Percentiles rank a stretch among this genome's conserved stretches.
Evolutionary conservation across 2,888 invertebrate species (phyloP).

Genomic region (Cryptophagus acutangulus): DNA sequence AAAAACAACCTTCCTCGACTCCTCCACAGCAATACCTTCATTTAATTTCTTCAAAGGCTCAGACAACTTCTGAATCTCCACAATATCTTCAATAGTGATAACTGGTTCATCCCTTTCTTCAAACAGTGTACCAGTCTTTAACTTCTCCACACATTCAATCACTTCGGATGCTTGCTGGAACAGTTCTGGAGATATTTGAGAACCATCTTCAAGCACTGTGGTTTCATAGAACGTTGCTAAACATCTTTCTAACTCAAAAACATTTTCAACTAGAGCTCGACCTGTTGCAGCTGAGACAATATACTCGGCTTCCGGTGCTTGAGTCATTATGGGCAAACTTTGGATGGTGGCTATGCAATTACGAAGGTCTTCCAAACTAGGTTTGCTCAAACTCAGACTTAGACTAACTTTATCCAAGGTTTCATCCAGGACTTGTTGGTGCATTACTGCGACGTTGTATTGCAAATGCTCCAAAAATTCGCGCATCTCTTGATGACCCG

Average conservation of each 20-base stretch:
- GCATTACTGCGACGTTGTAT: conserved; percentile 40
- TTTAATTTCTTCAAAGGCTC: conserved; percentile 37
- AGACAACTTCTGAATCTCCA: conserved; percentile 34
- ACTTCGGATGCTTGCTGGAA: conserved; percentile 39
- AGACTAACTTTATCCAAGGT: conserved; percentile 21
- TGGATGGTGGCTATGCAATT: conserved; percentile 38
- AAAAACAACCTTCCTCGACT: conserved; percentile 31
- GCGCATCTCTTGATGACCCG: conserved; percentile 24
- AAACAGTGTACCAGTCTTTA: conserved; percentile 33
- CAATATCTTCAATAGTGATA: conserved; percentile 34
- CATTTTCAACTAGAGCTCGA: conserved; percentile 31
- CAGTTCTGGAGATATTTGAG: conserved; percentile 34
- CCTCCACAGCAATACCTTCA: conserved; percentile 32
- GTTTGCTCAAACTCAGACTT: conserved; percentile 21
- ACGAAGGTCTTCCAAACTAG: conserved; percentile 35
- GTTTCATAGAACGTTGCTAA: conserved; percentile 37
- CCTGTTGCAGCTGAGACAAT: conserved; percentile 25
- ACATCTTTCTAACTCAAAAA: conserved; percentile 36
- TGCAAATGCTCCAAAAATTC: conserved; percentile 36
- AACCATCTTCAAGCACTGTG: conserved; percentile 30
- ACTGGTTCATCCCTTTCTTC: conserved; percentile 28
- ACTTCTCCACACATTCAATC: conserved; percentile 38
- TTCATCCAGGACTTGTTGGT: conserved; percentile 39
- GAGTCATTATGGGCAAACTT: conserved; percentile 36
- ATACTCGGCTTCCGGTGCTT: conserved; percentile 22